phyloP scores from a whole-genome alignment of 2,797 vertebrate species.

The Ciconia nigra region DNA sequence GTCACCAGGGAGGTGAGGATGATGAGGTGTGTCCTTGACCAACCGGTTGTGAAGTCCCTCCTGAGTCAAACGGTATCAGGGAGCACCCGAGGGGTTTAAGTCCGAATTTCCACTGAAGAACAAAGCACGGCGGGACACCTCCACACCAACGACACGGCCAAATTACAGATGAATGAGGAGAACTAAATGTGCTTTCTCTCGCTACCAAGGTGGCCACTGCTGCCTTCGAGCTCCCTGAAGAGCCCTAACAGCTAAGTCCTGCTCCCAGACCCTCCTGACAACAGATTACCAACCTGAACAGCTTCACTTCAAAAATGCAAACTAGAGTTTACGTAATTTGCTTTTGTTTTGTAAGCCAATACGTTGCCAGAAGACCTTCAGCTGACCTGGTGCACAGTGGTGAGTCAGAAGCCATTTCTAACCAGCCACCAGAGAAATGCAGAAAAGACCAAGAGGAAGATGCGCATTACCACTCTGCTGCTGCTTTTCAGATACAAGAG shows the following conservation, averaged over 20 bases:
- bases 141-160: fast-evolving
- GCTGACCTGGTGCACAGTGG: neutral
- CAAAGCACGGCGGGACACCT: fast-evolving
- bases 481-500: neutral
- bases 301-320: neutral
- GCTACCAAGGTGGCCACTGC: neutral
- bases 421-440: neutral
- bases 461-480: no score
- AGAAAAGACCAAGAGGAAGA: neutral
- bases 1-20: constrained; percentile 26
- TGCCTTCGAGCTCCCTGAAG: neutral
- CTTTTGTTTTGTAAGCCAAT: neutral
- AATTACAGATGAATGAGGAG: neutral
- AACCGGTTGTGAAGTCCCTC: neutral
- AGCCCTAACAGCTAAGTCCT: neutral
- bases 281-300: neutral
- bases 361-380: neutral
- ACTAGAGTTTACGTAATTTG: neutral
- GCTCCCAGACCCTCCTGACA: neutral
- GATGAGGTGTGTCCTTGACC: constrained; percentile 33
- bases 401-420: neutral
- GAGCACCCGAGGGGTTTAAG: neutral
- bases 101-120: neutral
- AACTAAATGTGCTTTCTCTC: neutral
- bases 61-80: neutral